These are phyloP conservation scores for Tetramorium parvispinum DNA, from an alignment of 1,140 invertebrate genomes.

Conservation along the genomic window DNA sequence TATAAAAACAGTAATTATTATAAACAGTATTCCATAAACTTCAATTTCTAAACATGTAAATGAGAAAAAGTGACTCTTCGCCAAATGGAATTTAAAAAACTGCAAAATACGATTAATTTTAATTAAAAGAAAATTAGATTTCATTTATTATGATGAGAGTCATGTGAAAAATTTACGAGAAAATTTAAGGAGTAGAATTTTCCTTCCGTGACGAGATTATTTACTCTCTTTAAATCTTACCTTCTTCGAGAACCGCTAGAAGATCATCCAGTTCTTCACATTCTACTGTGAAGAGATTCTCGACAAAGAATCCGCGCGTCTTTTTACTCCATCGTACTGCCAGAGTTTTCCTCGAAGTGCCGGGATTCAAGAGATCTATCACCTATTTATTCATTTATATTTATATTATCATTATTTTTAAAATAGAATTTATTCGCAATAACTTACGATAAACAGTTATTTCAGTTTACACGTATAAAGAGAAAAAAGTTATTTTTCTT, in stretches of 20 bases:
- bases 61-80: not conserved
- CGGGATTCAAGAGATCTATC: slow-evolving; percentile 96
- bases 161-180: not conserved
- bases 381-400: slow-evolving; percentile 88
- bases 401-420: not conserved
- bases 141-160: not conserved
- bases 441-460: not conserved
- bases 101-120: not conserved
- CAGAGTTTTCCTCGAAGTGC: slow-evolving; percentile 92
- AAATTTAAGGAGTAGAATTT: too few species aligned
- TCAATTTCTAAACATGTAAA: not conserved
- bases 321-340: slow-evolving; percentile 97
- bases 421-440: not conserved
- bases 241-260: slow-evolving; percentile 97
- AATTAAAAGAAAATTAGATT: not conserved
- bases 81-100: not conserved
- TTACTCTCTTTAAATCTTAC: slow-evolving; percentile 82
- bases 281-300: slow-evolving; percentile 97
- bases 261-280: slow-evolving; percentile 97
- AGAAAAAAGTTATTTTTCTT: not conserved
- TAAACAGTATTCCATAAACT: not conserved
- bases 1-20: slow-evolving; percentile 77
- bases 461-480: not conserved
- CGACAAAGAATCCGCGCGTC: slow-evolving; percentile 96
- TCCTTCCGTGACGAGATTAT: not conserved